Evolutionary conservation across 2,113 vertebrate genomes (phyloP).

Genomic region (Boulengeromyrus knoepffleri): DNA sequence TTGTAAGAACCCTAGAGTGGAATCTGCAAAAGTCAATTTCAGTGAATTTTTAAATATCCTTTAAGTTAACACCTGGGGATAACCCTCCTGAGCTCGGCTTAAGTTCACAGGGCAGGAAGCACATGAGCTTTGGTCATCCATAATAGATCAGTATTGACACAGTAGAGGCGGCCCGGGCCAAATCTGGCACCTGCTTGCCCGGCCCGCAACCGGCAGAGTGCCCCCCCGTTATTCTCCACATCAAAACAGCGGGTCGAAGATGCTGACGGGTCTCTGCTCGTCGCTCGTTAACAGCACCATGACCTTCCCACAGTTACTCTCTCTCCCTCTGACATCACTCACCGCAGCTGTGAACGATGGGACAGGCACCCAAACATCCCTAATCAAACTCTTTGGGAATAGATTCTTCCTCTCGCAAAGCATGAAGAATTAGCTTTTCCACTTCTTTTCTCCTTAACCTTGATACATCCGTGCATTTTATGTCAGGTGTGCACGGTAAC

Average conservation of each 20-base stretch:
- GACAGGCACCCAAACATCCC: background rate
- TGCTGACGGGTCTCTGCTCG: background rate
- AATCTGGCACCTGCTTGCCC: background rate
- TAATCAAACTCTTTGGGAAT: conserved; percentile 7
- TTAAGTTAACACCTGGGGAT: background rate
- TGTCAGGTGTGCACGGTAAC: background rate
- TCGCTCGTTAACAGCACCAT: background rate
- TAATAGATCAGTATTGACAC: conserved; percentile 6
- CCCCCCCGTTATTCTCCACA: background rate
- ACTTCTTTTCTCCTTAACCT: background rate
- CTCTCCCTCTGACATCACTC: background rate
- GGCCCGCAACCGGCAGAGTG: background rate
- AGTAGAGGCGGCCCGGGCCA: background rate
- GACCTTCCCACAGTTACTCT: background rate
- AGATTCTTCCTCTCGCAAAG: background rate
- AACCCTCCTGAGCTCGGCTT: background rate
- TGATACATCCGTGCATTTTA: background rate
- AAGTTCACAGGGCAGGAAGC: background rate
- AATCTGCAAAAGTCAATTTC: conserved; percentile 3
- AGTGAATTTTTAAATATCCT: background rate
- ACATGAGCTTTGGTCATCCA: background rate
- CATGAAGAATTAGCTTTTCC: background rate
- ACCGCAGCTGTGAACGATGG: background rate
- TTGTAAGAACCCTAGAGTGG: background rate
- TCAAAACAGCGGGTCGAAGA: background rate